Evolutionary conservation across 2,797 vertebrate genomes (phyloP), one percentile per base, ranked within the genome.

Genomic region (Dicrostonyx torquatus): DNA sequence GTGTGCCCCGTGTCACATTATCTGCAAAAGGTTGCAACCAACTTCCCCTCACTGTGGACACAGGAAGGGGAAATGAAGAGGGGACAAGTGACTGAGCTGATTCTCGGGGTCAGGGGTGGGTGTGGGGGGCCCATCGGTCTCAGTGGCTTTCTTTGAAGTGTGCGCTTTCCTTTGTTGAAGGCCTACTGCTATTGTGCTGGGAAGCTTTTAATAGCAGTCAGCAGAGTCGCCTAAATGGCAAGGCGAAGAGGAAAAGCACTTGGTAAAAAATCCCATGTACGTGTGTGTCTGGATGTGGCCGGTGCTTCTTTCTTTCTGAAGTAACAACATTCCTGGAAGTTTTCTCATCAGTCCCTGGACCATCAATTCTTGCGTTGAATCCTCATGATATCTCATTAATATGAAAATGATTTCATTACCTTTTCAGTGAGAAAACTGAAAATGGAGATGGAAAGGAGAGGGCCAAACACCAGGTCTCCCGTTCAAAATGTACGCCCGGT

Each of bases 41-140:
- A 97, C 98, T 99, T 99, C 99, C 99, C 98, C 98, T 98, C 94
- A 94, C 98, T 98, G 98, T 98, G 98, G 98, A 98, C 98, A 99
- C 99, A 99, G 99, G 99, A 99, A 99, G 98, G 98, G 99, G 99
- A 99, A 99, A 99, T 98, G 99, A 98, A 99, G 99, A 99, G 98
- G 97, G 97, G 98, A 98, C 96, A 97, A 98, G 98, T 98, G 96
- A 98, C 97, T 97, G 98, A 98, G 98, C 98, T 98, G 95, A 83
- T 97, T 98, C 95, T 94, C 93, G 98, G 98, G 98, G 98, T 98
- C 98, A 98, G 87, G 96, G 97, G 98, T 98, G 96, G 97, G 95
- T 97, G 96, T 90, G 97, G 96, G 94, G 96, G 95, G 96, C 76
- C 88, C 45, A 89, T 91, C 83, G 79, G 72, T 94, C 96, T 98